Conservation (phyloP, 2,797 vertebrate species). For the Miichthys miiuy region DNA sequence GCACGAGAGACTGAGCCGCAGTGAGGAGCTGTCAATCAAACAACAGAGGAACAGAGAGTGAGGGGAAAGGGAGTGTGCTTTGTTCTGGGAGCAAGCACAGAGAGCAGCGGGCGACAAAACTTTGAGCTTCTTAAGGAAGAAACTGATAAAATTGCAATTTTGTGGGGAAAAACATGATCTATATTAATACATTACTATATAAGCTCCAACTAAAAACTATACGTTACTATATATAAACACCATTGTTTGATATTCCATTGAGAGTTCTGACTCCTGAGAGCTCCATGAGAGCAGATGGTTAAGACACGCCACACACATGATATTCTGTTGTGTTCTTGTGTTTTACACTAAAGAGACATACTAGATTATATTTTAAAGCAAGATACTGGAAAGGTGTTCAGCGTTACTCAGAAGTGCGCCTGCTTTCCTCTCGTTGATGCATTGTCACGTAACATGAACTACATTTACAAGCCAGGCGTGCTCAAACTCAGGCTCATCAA, state of each 20-base stretch:
- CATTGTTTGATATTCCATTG: too few relatives aligned
- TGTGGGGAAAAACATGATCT: neutral
- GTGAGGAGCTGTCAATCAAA: conserved; percentile 93
- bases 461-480: too few relatives aligned
- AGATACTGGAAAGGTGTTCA: neutral
- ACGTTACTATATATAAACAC: too few relatives aligned
- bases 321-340: neutral
- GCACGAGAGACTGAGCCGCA: conserved; percentile 94
- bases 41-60: conserved; percentile 95
- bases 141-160: neutral
- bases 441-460: too few relatives aligned
- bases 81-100: neutral
- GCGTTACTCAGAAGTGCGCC: too few relatives aligned
- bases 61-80: conserved; percentile 56
- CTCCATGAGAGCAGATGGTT: too few relatives aligned
- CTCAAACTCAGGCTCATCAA: too few relatives aligned
- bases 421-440: too few relatives aligned
- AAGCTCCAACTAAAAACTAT: too few relatives aligned
- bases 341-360: neutral
- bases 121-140: neutral
- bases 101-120: neutral
- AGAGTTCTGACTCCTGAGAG: too few relatives aligned
- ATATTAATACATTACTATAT: neutral
- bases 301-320: neutral
- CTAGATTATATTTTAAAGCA: neutral